Conservation (phyloP, 2,888 invertebrate species). For the Cloeon dipterum region DNA sequence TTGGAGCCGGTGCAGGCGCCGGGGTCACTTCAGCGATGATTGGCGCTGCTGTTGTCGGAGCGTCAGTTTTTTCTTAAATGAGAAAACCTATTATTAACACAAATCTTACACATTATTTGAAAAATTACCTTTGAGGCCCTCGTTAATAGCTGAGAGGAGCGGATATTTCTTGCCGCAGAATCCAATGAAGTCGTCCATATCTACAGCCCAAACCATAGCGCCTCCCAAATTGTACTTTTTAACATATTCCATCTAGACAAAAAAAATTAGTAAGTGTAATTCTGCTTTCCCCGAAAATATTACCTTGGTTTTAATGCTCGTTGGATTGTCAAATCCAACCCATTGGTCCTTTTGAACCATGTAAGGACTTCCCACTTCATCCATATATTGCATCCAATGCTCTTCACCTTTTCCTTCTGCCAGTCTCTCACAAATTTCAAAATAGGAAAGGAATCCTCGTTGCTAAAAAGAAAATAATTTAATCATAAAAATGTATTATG, state of each 20-base stretch:
- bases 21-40: conserved; percentile 4
- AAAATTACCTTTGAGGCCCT: conserved; percentile 22
- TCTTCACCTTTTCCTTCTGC: conserved; percentile 24
- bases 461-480: conserved; percentile 18
- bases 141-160: conserved; percentile 33
- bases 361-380: conserved; percentile 40
- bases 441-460: conserved; percentile 43
- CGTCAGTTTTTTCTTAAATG: too few species aligned
- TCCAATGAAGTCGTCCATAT: conserved; percentile 54
- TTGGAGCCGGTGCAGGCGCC: conserved; percentile 2
- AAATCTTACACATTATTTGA: background rate
- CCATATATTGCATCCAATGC: conserved; percentile 24
- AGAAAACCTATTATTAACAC: too few species aligned
- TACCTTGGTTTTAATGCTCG: conserved; percentile 41
- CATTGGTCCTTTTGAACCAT: conserved; percentile 48
- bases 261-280: conserved; percentile 4
- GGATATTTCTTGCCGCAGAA: conserved; percentile 51
- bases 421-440: conserved; percentile 34
- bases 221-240: conserved; percentile 32
- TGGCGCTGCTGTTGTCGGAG: conserved; percentile 5
- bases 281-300: background rate
- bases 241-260: conserved; percentile 33
- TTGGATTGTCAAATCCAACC: conserved; percentile 53
- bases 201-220: conserved; percentile 43
- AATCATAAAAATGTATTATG: background rate